Conservation (phyloP, 1,140 invertebrate genomes). For the Diachasmimorpha longicaudata region DNA sequence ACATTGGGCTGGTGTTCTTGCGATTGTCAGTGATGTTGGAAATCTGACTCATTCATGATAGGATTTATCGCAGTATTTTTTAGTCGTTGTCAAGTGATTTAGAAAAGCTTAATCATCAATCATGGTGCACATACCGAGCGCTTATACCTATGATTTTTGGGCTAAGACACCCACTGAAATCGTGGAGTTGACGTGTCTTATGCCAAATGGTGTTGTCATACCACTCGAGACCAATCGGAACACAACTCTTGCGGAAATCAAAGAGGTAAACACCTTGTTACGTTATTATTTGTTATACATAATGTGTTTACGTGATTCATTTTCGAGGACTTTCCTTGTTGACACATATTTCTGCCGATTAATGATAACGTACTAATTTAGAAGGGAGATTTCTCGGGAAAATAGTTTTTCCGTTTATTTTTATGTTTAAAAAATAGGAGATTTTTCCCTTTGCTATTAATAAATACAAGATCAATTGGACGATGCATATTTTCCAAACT, state of each 20-base stretch:
- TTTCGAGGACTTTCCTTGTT: not conserved
- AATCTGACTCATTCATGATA: conserved; percentile 10
- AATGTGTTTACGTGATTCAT: not conserved
- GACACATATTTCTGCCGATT: not conserved
- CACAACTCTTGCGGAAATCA: conserved; percentile 81
- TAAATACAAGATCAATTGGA: too few relatives aligned
- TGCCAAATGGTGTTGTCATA: conserved; percentile 85
- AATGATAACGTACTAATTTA: too few relatives aligned
- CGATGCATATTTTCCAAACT: too few relatives aligned
- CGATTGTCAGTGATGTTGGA: not conserved
- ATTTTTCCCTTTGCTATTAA: too few relatives aligned
- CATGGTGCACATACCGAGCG: conserved; percentile 72
- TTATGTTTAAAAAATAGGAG: too few relatives aligned
- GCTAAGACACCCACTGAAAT: conserved; percentile 65
- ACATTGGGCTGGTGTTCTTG: conserved; percentile 12
- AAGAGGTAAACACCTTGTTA: conserved; percentile 71
- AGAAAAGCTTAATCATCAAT: conserved; percentile 39
- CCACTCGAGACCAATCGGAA: conserved; percentile 73
- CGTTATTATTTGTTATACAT: not conserved
- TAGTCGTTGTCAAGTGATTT: not conserved
- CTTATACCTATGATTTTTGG: conserved; percentile 72
- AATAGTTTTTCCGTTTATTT: not conserved
- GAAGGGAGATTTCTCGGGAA: not conserved
- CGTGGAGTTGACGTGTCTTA: conserved; percentile 78
- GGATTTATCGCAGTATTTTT: conserved; percentile 8